Percentiles rank a stretch among this genome's conserved stretches.
Evolutionary conservation across 2,888 invertebrate species (phyloP).

Genomic region (Hemistola chrysoprasaria): DNA sequence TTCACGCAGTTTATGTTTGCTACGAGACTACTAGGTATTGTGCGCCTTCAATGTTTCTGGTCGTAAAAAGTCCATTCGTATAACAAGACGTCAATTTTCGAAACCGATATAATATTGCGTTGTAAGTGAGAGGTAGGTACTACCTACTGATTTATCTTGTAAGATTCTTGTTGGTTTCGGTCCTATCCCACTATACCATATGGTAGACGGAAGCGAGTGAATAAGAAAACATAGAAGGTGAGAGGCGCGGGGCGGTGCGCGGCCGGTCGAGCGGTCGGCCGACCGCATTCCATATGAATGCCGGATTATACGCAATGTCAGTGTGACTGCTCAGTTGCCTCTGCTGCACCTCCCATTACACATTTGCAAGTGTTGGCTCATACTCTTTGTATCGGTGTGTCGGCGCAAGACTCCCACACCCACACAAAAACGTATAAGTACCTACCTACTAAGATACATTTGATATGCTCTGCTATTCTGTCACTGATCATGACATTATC

Average conservation of each 20-base stretch:
- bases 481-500: background rate
- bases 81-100: slow-evolving; percentile 2
- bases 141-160: slow-evolving; percentile 29
- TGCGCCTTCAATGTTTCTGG: slow-evolving; percentile 4
- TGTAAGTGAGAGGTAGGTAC: background rate
- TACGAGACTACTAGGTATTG: slow-evolving; percentile 9
- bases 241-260: slow-evolving; percentile 62
- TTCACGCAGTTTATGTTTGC: slow-evolving; percentile 11
- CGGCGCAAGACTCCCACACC: slow-evolving; percentile 44
- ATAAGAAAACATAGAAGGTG: slow-evolving; percentile 74
- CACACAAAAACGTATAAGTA: slow-evolving; percentile 1
- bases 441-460: too few species aligned
- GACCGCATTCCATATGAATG: slow-evolving; percentile 81
- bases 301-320: slow-evolving; percentile 80
- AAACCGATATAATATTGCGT: slow-evolving; percentile 3
- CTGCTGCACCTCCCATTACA: slow-evolving; percentile 42
- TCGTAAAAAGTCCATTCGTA: slow-evolving; percentile 15
- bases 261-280: slow-evolving; percentile 64
- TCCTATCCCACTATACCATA: slow-evolving; percentile 72
- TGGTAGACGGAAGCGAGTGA: slow-evolving; percentile 70
- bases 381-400: too few species aligned
- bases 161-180: slow-evolving; percentile 64
- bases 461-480: slow-evolving; percentile 3
- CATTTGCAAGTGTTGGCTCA: slow-evolving; percentile 44
- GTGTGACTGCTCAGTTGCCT: slow-evolving; percentile 58